Evolutionary conservation across 2,113 vertebrate genomes (phyloP).

Genomic region (Camelus dromedarius): DNA sequence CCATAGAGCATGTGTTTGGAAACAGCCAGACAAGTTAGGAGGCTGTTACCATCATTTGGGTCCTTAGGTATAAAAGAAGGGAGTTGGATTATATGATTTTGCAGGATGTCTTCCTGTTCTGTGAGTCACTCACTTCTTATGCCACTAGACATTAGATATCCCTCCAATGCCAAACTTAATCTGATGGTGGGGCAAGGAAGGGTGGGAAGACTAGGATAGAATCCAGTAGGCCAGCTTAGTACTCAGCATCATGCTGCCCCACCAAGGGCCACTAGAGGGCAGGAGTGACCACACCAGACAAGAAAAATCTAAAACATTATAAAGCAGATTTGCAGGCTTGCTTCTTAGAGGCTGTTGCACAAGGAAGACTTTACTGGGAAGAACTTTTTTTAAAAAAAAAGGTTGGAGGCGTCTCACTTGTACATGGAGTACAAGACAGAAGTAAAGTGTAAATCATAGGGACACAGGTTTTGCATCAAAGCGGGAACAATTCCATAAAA

Average conservation of each 20-base stretch:
- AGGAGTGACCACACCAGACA: neutral
- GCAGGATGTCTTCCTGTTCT: neutral
- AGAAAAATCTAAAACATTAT: neutral
- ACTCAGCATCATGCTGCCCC: neutral
- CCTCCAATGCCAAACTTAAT: neutral
- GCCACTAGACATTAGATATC: neutral
- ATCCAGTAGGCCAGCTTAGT: rapidly evolving
- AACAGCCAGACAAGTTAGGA: neutral
- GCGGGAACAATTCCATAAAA: neutral
- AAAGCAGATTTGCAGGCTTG: neutral
- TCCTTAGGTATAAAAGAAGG: neutral
- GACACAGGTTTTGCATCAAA: neutral
- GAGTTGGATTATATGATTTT: neutral
- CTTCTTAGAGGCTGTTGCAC: neutral
- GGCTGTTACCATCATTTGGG: no score
- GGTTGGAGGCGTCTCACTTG: neutral
- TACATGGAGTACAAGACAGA: neutral
- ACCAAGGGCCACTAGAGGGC: slow-evolving; percentile 63
- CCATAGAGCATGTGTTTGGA: neutral
- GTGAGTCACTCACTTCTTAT: neutral
- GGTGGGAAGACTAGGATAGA: neutral
- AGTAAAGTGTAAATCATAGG: neutral
- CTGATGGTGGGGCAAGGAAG: neutral
- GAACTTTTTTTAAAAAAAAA: neutral
- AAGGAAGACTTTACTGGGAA: neutral